phyloP scores from a whole-genome alignment of 2,797 vertebrate species.

The Pempheris klunzingeri region DNA sequence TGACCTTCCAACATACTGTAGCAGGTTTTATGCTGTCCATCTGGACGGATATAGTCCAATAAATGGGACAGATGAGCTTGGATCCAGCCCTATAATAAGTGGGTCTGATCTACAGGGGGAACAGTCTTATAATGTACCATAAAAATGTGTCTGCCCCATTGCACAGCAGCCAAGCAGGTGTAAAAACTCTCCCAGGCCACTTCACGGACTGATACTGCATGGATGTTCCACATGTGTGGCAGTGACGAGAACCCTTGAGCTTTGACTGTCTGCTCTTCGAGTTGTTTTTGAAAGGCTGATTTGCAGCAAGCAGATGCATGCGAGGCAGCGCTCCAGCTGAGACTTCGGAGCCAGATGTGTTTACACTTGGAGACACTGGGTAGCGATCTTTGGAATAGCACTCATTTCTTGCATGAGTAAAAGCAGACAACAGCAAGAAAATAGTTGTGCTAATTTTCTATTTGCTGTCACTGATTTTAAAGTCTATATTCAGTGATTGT shows the following conservation, averaged over 20 bases:
- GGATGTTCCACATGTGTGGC: constrained; percentile 65
- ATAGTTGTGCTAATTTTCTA: neutral
- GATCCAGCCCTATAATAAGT: constrained; percentile 16
- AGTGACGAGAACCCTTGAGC: constrained; percentile 49
- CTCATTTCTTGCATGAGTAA: constrained; percentile 36
- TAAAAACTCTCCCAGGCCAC: constrained; percentile 49
- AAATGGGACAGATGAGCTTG: constrained; percentile 48
- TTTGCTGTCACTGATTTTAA: constrained; percentile 16
- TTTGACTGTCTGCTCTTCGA: constrained; percentile 44
- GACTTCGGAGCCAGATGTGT: constrained; percentile 67
- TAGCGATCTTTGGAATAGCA: constrained; percentile 36
- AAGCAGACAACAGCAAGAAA: constrained; percentile 24
- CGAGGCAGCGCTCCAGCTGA: constrained; percentile 35
- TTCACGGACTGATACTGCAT: constrained; percentile 28
- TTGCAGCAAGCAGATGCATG: constrained; percentile 64
- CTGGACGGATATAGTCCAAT: constrained; percentile 35
- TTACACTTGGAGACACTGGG: constrained; percentile 49
- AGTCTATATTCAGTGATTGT: neutral
- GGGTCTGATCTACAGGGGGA: constrained; percentile 30
- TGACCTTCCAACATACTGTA: constrained; percentile 30
- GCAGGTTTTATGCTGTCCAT: constrained; percentile 26
- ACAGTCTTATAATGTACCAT: constrained; percentile 44
- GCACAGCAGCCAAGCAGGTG: constrained; percentile 62
- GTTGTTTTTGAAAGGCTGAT: constrained; percentile 63
- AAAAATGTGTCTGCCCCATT: constrained; percentile 50